Conservation (phyloP, 2,113 vertebrate species). For the Ranitomeya imitator region DNA sequence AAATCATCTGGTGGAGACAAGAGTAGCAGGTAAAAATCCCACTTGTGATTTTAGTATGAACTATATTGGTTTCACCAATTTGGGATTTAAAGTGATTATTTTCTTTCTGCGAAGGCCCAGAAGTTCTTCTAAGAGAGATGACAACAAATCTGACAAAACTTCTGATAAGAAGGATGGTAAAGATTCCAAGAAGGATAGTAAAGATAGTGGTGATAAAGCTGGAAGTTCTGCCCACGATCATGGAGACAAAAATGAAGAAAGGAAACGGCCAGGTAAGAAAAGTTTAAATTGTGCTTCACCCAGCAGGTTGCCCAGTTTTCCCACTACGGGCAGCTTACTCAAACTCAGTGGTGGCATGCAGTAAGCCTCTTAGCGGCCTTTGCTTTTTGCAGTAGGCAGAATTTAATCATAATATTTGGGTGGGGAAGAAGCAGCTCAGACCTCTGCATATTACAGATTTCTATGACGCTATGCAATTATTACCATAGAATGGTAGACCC, state of each 20-base stretch:
- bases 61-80: neutral
- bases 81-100: slow-evolving; percentile 13
- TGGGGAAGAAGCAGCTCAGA: no score
- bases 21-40: slow-evolving; percentile 75
- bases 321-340: neutral
- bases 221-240: slow-evolving; percentile 76
- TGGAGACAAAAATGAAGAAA: slow-evolving; percentile 85
- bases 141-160: slow-evolving; percentile 89
- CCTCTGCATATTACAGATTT: no score
- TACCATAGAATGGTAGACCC: no score
- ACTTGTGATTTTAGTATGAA: neutral
- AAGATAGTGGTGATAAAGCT: slow-evolving; percentile 78
- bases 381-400: no score
- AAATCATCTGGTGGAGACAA: slow-evolving; percentile 79
- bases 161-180: slow-evolving; percentile 87
- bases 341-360: neutral
- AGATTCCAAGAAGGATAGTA: slow-evolving; percentile 87
- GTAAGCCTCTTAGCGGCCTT: no score
- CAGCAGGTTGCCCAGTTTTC: no score
- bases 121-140: slow-evolving; percentile 86
- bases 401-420: neutral
- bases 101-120: slow-evolving; percentile 81
- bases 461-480: no score
- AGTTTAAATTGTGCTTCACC: neutral
- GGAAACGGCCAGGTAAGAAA: slow-evolving; percentile 83